Evolutionary conservation across 2,113 vertebrate genomes (phyloP).

Genomic region (Pachycephala philippinensis): DNA sequence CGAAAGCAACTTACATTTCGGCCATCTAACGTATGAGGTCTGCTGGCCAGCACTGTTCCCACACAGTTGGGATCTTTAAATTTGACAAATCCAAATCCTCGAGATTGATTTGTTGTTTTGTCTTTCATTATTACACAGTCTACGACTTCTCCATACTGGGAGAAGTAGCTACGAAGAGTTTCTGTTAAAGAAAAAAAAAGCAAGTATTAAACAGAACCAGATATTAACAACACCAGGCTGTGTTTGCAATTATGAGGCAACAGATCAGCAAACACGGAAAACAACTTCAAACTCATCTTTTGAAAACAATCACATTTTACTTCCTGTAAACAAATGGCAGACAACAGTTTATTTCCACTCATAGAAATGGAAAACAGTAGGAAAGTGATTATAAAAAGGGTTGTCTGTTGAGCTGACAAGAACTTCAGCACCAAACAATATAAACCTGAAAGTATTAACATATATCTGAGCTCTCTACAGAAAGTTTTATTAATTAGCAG

Average conservation of each 20-base stretch:
- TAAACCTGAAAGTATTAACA: rapidly evolving
- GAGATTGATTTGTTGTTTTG: constrained; percentile 98
- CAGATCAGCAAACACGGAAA: neutral
- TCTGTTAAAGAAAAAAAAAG: constrained; percentile 74
- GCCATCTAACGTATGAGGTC: constrained; percentile 96
- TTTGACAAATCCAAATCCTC: constrained; percentile 99
- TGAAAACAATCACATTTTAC: neutral
- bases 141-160: constrained; percentile 97
- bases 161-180: constrained; percentile 97
- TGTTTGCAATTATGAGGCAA: neutral
- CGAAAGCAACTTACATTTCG: constrained; percentile 87
- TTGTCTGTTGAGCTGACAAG: neutral
- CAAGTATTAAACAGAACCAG: neutral
- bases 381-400: neutral
- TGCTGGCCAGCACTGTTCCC: constrained; percentile 94
- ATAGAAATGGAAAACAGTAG: neutral
- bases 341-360: neutral
- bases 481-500: neutral
- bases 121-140: constrained; percentile 99
- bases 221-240: neutral
- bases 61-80: constrained; percentile 99
- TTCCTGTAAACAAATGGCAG: neutral
- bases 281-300: neutral
- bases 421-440: neutral
- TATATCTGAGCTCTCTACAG: neutral